Percentiles rank a stretch among this genome's conserved stretches.
These are phyloP conservation scores for Bilobella aurantiaca DNA, from an alignment of 1,140 invertebrate genomes.

Conservation along the genomic window DNA sequence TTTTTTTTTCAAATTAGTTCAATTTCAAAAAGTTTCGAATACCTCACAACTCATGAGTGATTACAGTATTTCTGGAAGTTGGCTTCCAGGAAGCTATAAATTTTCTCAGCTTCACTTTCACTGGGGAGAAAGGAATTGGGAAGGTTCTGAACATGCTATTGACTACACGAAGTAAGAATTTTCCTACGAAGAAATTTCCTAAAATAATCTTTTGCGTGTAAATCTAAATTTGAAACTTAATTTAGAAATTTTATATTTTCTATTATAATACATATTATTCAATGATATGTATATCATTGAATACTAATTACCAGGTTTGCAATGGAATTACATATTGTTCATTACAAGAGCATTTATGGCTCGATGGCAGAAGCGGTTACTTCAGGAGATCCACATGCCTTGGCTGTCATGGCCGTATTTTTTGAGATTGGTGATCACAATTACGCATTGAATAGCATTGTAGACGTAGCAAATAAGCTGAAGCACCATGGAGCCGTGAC, in stretches of 20 bases:
- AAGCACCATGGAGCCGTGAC: neutral
- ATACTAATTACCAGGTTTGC: constrained; percentile 11
- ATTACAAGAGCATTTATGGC: constrained; percentile 42
- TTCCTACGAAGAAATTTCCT: too few species aligned
- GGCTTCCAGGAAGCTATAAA: constrained; percentile 39
- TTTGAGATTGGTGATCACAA: constrained; percentile 33
- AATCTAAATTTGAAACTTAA: neutral
- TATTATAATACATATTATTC: too few species aligned
- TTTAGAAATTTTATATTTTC: too few species aligned
- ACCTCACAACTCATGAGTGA: neutral
- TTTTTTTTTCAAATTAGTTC: too few species aligned
- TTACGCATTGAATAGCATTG: constrained; percentile 31
- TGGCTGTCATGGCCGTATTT: constrained; percentile 45
- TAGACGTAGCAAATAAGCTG: constrained; percentile 32
- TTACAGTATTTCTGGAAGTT: constrained; percentile 36
- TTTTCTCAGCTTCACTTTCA: constrained; percentile 47
- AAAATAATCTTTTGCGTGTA: neutral
- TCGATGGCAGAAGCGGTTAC: constrained; percentile 39
- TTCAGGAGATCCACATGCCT: constrained; percentile 39
- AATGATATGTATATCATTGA: too few species aligned
- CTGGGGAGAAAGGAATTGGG: constrained; percentile 42
- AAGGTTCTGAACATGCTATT: constrained; percentile 48
- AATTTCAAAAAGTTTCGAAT: neutral
- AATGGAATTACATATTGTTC: constrained; percentile 43
- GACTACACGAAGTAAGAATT: constrained; percentile 38